Evolutionary conservation across 2,113 vertebrate species (phyloP).

Genomic region (Maccullochella peelii): DNA sequence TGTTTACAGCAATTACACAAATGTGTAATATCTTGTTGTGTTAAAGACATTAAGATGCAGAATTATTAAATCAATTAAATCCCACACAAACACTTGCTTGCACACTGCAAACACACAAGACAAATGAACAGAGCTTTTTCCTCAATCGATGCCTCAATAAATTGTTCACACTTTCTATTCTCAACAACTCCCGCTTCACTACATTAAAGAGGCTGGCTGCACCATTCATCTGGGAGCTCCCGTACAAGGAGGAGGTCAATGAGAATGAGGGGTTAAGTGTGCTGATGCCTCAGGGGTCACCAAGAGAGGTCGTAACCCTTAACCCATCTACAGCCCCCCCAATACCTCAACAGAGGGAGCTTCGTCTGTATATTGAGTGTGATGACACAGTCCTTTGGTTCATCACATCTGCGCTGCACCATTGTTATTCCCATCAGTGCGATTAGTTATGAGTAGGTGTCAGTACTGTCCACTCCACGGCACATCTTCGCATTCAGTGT

Average conservation of each 20-base stretch:
- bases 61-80: slow-evolving; percentile 33
- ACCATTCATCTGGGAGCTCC: slow-evolving; percentile 57
- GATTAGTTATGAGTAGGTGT: slow-evolving; percentile 43
- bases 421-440: slow-evolving; percentile 74
- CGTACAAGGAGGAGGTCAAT: slow-evolving; percentile 71
- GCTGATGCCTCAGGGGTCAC: slow-evolving; percentile 74
- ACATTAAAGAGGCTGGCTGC: slow-evolving; percentile 38
- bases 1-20: slow-evolving; percentile 16
- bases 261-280: slow-evolving; percentile 82
- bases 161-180: slow-evolving; percentile 39
- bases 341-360: slow-evolving; percentile 28
- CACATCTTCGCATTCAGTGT: neutral
- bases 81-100: neutral
- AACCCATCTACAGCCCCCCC: slow-evolving; percentile 52
- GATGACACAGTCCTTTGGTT: slow-evolving; percentile 66
- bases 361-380: slow-evolving; percentile 5
- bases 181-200: slow-evolving; percentile 41
- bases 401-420: slow-evolving; percentile 70
- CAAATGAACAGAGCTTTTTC: neutral
- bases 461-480: neutral
- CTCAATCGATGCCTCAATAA: slow-evolving; percentile 20
- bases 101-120: slow-evolving; percentile 6
- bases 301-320: slow-evolving; percentile 69
- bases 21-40: slow-evolving; percentile 9
- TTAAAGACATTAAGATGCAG: slow-evolving; percentile 3